Conservation (phyloP, 2,113 vertebrate species). For the Muntiacus muntjak region DNA sequence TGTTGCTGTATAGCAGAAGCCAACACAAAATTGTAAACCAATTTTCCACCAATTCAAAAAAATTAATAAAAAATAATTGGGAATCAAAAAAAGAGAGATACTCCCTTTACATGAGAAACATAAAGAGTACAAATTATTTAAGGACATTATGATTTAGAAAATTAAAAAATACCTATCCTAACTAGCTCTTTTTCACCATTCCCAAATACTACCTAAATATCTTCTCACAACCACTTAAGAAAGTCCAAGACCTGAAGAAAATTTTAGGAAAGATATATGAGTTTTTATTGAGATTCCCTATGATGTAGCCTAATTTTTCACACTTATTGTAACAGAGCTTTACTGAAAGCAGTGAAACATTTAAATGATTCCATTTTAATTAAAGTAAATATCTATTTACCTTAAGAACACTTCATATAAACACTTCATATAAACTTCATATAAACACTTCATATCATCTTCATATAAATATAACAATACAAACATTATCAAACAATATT, state of each 20-base stretch:
- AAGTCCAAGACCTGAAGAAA: background rate
- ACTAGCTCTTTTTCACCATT: background rate
- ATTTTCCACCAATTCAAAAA: background rate
- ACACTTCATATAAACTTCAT: too few species aligned
- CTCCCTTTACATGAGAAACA: background rate
- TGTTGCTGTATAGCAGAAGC: background rate
- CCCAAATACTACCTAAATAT: background rate
- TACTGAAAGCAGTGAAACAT: background rate
- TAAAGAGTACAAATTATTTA: background rate
- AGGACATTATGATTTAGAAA: background rate
- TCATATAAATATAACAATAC: background rate
- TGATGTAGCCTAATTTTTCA: background rate
- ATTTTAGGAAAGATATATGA: background rate
- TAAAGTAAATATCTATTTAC: background rate
- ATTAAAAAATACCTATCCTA: background rate
- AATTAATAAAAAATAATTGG: background rate
- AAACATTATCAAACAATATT: slow-evolving; percentile 34
- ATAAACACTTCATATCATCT: background rate
- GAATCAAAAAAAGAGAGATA: background rate
- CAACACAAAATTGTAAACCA: background rate
- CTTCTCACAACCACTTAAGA: background rate
- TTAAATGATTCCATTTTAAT: slow-evolving; percentile 13
- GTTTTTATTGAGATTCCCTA: background rate
- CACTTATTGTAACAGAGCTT: background rate
- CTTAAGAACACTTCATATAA: background rate